These are phyloP conservation scores for Pogoniulus pusillus DNA, from an alignment of 2,797 vertebrate genomes.

Conservation along the genomic window DNA sequence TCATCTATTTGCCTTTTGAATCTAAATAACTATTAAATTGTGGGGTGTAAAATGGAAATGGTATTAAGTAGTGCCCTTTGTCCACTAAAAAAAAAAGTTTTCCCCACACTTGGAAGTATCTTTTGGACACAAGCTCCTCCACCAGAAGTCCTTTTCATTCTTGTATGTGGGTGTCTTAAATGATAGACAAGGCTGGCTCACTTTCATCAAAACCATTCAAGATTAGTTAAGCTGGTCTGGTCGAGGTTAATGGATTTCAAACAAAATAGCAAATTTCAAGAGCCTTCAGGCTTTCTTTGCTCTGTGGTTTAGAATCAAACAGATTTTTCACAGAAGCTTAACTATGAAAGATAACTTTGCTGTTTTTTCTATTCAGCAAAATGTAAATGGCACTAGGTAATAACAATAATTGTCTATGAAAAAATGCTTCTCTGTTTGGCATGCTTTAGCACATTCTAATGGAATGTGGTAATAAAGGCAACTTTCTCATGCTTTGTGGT, in stretches of 20 bases:
- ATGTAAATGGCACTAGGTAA: slow-evolving; percentile 42
- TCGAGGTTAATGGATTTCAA: slow-evolving; percentile 28
- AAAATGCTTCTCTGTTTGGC: slow-evolving; percentile 46
- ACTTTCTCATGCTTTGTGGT: slow-evolving; percentile 26
- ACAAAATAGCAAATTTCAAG: background rate
- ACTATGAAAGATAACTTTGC: background rate
- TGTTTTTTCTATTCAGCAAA: slow-evolving; percentile 4
- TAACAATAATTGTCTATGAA: slow-evolving; percentile 47
- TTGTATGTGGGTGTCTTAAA: background rate
- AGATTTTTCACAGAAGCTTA: slow-evolving; percentile 1
- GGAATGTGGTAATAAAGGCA: slow-evolving; percentile 49
- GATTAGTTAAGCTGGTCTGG: background rate
- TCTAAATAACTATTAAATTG: background rate
- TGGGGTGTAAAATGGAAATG: background rate
- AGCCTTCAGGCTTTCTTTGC: slow-evolving; percentile 12
- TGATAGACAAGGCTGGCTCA: background rate
- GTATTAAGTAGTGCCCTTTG: background rate
- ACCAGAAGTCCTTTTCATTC: background rate
- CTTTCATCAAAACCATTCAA: background rate
- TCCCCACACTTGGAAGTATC: too few relatives aligned
- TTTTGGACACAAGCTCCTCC: background rate
- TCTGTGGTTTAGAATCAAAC: background rate
- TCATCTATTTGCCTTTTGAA: background rate
- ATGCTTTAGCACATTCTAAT: slow-evolving; percentile 44
- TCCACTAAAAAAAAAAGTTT: background rate